Percentiles rank a stretch among this genome's conserved stretches.
These are phyloP conservation scores for Gonatopus flavifemur DNA, from an alignment of 1,140 invertebrate genomes.

Conservation along the genomic window DNA sequence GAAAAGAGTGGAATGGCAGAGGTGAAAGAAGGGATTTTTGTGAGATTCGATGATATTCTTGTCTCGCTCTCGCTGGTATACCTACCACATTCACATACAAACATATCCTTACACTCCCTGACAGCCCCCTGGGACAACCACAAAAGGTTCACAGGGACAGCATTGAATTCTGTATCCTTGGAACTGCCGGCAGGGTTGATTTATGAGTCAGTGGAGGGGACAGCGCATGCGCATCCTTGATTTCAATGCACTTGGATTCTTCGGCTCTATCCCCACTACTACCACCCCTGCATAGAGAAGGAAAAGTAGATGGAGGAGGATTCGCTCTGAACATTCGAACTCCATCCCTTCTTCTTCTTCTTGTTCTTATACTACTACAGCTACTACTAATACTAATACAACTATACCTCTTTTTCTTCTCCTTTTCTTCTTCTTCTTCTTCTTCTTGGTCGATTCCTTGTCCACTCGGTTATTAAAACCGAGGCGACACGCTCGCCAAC, in stretches of 20 bases:
- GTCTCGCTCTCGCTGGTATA: too few relatives aligned
- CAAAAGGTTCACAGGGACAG: constrained; percentile 31
- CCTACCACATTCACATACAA: too few relatives aligned
- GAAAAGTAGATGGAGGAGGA: too few relatives aligned
- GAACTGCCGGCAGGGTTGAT: constrained; percentile 42
- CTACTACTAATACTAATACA: constrained; percentile 14
- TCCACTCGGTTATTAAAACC: constrained; percentile 56
- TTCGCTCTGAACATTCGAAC: constrained; percentile 21
- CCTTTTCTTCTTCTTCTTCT: too few relatives aligned
- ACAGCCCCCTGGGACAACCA: constrained; percentile 21
- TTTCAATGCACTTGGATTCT: constrained; percentile 15
- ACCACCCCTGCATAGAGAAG: too few relatives aligned
- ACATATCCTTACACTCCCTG: too few relatives aligned
- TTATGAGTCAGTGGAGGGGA: constrained; percentile 42
- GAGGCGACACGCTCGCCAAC: constrained; percentile 51
- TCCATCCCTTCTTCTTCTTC: constrained; percentile 25
- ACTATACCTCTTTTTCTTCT: too few relatives aligned
- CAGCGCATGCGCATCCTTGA: constrained; percentile 42
- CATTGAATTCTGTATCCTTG: constrained; percentile 26
- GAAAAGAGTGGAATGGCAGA: too few relatives aligned
- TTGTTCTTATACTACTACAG: constrained; percentile 5
- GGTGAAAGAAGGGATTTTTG: too few relatives aligned
- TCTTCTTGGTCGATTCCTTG: constrained; percentile 40
- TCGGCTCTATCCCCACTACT: constrained; percentile 27
- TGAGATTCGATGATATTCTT: too few relatives aligned